A percentile compares a stretch with the other conserved stretches of the same genome.
Evolutionary conservation across 1,140 invertebrate genomes (phyloP).

Genomic region (Venturia canescens): DNA sequence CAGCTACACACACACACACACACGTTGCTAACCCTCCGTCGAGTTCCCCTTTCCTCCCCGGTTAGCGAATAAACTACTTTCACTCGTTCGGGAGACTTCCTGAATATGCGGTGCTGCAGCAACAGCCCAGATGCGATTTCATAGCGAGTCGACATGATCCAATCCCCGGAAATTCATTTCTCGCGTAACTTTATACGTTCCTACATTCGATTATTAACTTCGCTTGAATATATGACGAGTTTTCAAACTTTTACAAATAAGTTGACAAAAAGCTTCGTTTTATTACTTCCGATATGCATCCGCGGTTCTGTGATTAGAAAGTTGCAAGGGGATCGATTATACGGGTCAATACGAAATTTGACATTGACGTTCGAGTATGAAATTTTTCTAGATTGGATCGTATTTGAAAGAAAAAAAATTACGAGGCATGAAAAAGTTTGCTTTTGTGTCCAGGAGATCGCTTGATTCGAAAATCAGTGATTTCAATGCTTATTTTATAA

Average conservation of each 20-base stretch:
- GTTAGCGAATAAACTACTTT: conserved; percentile 59
- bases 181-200: background rate
- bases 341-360: too few species aligned
- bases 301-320: too few species aligned
- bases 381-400: too few species aligned
- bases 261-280: too few species aligned
- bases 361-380: too few species aligned
- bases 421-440: too few species aligned
- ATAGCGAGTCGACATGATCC: conserved; percentile 42
- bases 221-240: background rate
- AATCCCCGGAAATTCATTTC: conserved; percentile 40
- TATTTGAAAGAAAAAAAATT: too few species aligned
- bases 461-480: too few species aligned
- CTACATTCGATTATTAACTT: background rate
- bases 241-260: conserved; percentile 5
- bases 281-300: too few species aligned
- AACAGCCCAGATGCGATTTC: conserved; percentile 6
- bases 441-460: too few species aligned
- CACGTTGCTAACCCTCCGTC: background rate
- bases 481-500: too few species aligned
- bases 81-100: conserved; percentile 58
- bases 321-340: too few species aligned
- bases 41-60: conserved; percentile 31
- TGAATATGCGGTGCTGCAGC: conserved; percentile 46
- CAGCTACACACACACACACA: conserved; percentile 9